A percentile compares a stretch with the other conserved stretches of the same genome.
Conservation (phyloP, 2,888 invertebrate species). For the Hydraecia micacea region DNA sequence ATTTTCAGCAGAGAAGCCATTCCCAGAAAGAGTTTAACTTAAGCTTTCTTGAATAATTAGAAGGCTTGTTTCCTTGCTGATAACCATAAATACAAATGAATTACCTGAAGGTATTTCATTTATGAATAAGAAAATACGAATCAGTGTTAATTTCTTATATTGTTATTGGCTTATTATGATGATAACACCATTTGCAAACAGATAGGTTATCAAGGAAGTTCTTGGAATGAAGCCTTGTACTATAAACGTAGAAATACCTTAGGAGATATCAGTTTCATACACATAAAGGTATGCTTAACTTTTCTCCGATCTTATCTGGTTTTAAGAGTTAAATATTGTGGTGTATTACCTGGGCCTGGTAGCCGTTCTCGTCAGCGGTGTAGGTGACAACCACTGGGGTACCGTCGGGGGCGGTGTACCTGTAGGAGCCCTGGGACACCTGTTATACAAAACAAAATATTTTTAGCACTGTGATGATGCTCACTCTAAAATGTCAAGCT, state of each 20-base stretch:
- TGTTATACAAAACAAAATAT: slow-evolving; percentile 55
- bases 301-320: background rate
- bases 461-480: background rate
- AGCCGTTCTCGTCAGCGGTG: slow-evolving; percentile 92
- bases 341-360: slow-evolving; percentile 90
- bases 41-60: background rate
- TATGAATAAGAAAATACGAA: slow-evolving; percentile 13
- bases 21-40: background rate
- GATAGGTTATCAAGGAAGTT: slow-evolving; percentile 12
- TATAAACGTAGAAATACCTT: background rate
- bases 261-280: background rate
- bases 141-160: background rate
- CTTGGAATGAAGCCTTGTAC: slow-evolving; percentile 18
- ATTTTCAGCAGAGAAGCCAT: background rate
- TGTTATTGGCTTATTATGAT: slow-evolving; percentile 19
- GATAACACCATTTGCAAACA: slow-evolving; percentile 19
- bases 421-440: slow-evolving; percentile 87
- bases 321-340: slow-evolving; percentile 4
- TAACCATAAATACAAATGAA: background rate
- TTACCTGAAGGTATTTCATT: background rate
- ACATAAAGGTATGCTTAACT: background rate
- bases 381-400: slow-evolving; percentile 89
- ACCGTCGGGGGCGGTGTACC: slow-evolving; percentile 90
- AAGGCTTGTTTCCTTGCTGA: background rate
- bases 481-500: background rate